A percentile compares a stretch with the other conserved stretches of the same genome.
phyloP scores from a whole-genome alignment of 2,797 vertebrate genomes.

The Amblyraja radiata region DNA sequence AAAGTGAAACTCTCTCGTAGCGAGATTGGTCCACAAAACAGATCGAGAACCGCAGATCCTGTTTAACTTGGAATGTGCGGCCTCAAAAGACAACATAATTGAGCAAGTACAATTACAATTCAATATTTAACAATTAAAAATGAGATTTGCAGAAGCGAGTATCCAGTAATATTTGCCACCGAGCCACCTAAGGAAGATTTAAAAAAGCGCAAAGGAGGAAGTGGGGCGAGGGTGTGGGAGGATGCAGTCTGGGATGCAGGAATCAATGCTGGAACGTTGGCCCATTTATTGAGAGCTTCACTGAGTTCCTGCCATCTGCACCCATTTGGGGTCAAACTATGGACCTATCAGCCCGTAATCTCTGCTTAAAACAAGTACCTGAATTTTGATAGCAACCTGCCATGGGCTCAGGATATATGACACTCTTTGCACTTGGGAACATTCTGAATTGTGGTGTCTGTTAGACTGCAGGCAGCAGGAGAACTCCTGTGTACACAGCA shows the following conservation, averaged over 20 bases:
- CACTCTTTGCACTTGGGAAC: neutral
- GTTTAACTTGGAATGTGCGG: neutral
- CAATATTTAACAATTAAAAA: neutral
- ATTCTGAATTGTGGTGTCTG: neutral
- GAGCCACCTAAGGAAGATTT: neutral
- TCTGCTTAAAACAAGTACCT: neutral
- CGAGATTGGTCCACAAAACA: no score
- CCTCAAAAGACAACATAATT: neutral
- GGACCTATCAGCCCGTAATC: neutral
- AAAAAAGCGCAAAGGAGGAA: neutral
- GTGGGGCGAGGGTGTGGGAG: neutral
- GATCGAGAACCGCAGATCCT: neutral
- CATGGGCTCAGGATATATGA: neutral
- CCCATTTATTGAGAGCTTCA: neutral
- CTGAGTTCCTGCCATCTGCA: neutral
- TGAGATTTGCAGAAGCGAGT: neutral
- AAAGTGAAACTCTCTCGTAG: neutral
- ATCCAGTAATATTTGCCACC: neutral
- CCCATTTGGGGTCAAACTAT: no score
- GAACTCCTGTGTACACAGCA: neutral
- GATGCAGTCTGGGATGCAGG: no score
- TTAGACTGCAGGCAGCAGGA: neutral
- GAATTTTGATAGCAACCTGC: neutral
- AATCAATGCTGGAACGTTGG: no score
- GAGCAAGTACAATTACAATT: neutral